phyloP scores from a whole-genome alignment of 2,888 invertebrate genomes.

The Koerneria pararmatus region DNA sequence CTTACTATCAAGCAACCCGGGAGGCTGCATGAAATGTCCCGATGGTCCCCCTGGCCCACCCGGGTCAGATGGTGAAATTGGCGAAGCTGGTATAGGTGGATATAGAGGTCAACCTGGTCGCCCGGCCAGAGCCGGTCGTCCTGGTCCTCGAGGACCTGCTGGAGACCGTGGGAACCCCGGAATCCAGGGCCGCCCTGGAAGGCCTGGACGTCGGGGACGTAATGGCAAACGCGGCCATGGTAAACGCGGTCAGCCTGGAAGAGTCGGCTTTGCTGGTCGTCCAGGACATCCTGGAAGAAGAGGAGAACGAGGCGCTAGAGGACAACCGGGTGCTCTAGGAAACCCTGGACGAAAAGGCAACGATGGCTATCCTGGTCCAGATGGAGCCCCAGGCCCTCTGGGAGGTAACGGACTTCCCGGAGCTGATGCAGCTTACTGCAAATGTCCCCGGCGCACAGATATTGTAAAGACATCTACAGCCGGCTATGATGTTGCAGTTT shows the following conservation, averaged over 20 bases:
- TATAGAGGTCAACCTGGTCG: conserved; percentile 37
- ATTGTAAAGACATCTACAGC: no score
- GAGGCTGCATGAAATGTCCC: conserved; percentile 45
- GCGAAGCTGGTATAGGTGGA: conserved; percentile 41
- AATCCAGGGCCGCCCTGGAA: conserved; percentile 34
- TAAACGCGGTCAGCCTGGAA: conserved; percentile 40
- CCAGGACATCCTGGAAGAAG: conserved; percentile 36
- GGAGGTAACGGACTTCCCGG: conserved; percentile 38
- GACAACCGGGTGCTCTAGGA: conserved; percentile 38
- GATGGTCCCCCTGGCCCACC: conserved; percentile 45
- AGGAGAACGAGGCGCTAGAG: conserved; percentile 39
- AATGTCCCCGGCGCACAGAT: conserved; percentile 20
- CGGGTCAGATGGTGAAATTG: conserved; percentile 41
- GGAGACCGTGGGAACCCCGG: conserved; percentile 38
- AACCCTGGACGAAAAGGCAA: conserved; percentile 42
- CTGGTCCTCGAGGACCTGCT: conserved; percentile 38
- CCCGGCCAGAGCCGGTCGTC: conserved; percentile 36
- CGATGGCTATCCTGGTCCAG: conserved; percentile 40
- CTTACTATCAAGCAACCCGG: conserved; percentile 23
- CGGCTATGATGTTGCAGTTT: no score
- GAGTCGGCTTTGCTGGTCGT: conserved; percentile 36
- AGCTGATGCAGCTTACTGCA: conserved; percentile 23
- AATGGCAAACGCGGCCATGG: conserved; percentile 44
- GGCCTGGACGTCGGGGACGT: conserved; percentile 38
- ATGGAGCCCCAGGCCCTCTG: conserved; percentile 34